phyloP scores from a whole-genome alignment of 2,888 invertebrate genomes.

The Alentia gelatinosa region DNA sequence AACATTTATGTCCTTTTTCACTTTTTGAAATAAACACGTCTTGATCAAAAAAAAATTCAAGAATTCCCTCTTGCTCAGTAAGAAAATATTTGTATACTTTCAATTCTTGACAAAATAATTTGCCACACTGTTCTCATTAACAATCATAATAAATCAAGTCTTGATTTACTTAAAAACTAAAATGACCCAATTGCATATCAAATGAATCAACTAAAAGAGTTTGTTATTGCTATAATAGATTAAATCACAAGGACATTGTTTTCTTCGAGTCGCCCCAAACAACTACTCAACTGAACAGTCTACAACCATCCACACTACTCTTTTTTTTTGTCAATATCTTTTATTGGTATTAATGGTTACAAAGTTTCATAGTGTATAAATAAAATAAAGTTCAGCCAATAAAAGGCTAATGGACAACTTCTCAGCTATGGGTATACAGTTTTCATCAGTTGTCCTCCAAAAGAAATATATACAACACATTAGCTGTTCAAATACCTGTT shows the following conservation, averaged over 20 bases:
- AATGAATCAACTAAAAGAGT: background rate
- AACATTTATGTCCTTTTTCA: no score
- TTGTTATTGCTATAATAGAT: slow-evolving; percentile 13
- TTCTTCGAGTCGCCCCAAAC: background rate
- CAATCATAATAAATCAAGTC: background rate
- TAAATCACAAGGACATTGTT: background rate
- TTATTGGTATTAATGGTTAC: no score
- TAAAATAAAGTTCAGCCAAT: no score
- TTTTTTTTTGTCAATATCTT: no score
- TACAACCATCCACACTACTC: background rate
- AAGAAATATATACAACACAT: no score
- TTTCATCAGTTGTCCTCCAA: no score
- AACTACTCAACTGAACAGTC: background rate
- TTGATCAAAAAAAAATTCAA: no score
- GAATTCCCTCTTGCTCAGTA: background rate
- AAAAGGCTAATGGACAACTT: no score
- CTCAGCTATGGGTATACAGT: no score
- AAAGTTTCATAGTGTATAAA: no score
- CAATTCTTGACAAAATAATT: background rate
- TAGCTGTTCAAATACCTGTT: no score
- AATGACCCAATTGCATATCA: background rate
- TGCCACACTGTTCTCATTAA: background rate
- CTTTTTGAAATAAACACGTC: no score
- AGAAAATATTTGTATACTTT: slow-evolving; percentile 20
- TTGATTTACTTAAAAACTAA: background rate